These are phyloP conservation scores for Trachymyrmex septentrionalis DNA, from an alignment of 1,140 invertebrate species.

Conservation along the genomic window DNA sequence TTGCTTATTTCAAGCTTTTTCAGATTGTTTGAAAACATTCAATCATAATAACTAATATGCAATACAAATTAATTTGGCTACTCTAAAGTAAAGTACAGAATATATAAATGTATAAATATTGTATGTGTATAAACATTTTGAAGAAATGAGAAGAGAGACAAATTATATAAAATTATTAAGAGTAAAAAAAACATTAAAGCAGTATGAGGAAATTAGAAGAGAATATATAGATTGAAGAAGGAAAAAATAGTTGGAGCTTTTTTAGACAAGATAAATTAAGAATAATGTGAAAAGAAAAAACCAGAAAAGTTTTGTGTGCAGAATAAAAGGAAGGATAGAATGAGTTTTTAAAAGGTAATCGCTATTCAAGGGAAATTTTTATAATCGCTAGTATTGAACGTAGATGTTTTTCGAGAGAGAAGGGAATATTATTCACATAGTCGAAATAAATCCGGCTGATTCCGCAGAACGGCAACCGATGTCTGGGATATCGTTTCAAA, in stretches of 20 bases:
- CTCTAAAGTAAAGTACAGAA: background rate
- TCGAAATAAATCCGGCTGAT: slow-evolving; percentile 55
- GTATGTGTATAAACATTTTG: background rate
- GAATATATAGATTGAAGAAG: background rate
- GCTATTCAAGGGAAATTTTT: slow-evolving; percentile 7
- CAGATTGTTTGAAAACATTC: no score
- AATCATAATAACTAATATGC: no score
- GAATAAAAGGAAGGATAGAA: background rate
- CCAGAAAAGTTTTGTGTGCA: background rate
- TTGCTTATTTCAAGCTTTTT: no score
- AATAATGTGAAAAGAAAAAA: background rate
- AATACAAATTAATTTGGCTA: slow-evolving; percentile 7
- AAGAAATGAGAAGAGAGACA: background rate
- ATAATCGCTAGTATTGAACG: background rate
- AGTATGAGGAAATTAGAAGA: background rate
- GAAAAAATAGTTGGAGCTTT: background rate
- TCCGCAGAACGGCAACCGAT: slow-evolving; percentile 20
- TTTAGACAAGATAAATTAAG: background rate
- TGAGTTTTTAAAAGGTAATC: background rate
- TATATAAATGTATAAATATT: no score
- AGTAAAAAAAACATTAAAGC: background rate
- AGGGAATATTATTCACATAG: background rate
- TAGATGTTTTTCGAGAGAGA: background rate
- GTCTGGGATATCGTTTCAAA: slow-evolving; percentile 26
- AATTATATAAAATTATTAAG: slow-evolving; percentile 16